Evolutionary conservation across 2,113 vertebrate species (phyloP).

Genomic region (Antechinus flavipes): DNA sequence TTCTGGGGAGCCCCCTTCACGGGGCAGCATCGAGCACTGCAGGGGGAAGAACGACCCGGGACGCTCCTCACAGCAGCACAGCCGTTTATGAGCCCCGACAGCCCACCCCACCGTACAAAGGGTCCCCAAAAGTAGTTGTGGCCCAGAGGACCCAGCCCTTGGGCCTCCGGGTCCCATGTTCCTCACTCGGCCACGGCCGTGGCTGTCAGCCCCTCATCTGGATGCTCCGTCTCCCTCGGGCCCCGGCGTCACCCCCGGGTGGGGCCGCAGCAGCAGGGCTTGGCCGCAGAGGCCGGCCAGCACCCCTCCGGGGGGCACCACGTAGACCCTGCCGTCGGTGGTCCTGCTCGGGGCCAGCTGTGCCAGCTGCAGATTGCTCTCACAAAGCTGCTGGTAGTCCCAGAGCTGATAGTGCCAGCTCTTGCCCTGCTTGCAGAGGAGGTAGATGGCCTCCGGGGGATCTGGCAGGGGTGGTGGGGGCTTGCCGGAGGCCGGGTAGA

Average conservation of each 20-base stretch:
- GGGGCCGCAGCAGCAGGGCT: slow-evolving; percentile 85
- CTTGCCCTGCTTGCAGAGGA: slow-evolving; percentile 91
- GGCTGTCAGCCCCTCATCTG: no score
- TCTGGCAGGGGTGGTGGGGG: slow-evolving; percentile 46
- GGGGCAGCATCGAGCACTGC: background rate
- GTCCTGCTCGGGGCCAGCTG: slow-evolving; percentile 88
- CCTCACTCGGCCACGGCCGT: background rate
- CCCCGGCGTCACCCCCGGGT: no score
- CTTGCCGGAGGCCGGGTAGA: slow-evolving; percentile 25
- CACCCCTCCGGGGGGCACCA: slow-evolving; percentile 89
- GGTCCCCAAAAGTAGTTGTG: background rate
- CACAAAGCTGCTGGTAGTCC: slow-evolving; percentile 83
- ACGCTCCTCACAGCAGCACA: background rate
- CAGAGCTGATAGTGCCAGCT: slow-evolving; percentile 93
- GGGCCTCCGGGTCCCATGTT: background rate
- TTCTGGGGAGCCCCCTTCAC: background rate
- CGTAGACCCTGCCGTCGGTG: slow-evolving; percentile 84
- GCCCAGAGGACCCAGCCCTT: no score
- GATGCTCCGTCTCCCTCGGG: no score
- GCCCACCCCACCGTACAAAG: background rate
- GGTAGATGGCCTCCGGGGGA: slow-evolving; percentile 44
- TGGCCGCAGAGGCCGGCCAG: slow-evolving; percentile 89
- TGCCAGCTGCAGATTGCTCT: slow-evolving; percentile 91
- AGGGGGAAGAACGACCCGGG: accelerated
- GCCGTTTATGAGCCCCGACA: background rate